Percentiles rank a stretch among this genome's conserved stretches.
phyloP scores from a whole-genome alignment of 2,888 invertebrate species.

The Melanotus villosus region DNA sequence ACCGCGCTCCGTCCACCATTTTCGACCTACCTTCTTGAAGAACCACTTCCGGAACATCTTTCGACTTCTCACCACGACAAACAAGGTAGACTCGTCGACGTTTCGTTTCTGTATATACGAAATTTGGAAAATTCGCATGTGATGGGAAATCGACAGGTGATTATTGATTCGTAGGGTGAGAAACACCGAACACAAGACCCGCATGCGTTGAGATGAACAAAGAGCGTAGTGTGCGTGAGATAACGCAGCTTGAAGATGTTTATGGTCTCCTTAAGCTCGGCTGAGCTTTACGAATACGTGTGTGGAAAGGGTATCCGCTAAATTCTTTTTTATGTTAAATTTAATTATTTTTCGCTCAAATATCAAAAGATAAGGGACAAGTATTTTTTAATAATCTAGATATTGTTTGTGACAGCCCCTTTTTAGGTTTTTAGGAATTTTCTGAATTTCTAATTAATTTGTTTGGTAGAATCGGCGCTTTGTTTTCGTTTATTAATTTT shows the following conservation, averaged over 20 bases:
- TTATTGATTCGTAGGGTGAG: slow-evolving; percentile 43
- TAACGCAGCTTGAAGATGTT: slow-evolving; percentile 32
- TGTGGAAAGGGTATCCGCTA: no score
- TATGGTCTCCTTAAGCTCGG: background rate
- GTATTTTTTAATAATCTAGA: slow-evolving; percentile 16
- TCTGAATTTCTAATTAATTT: slow-evolving; percentile 20
- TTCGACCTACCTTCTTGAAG: background rate
- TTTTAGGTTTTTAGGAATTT: background rate
- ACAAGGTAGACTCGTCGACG: background rate
- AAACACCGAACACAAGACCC: slow-evolving; percentile 36
- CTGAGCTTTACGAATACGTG: no score
- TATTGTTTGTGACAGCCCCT: slow-evolving; percentile 16
- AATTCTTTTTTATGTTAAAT: background rate
- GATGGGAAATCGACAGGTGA: slow-evolving; percentile 43
- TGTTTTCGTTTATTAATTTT: slow-evolving; percentile 18
- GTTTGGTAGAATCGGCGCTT: background rate
- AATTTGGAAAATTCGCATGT: slow-evolving; percentile 39
- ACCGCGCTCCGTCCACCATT: background rate
- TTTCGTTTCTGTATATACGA: slow-evolving; percentile 13
- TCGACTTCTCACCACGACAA: background rate
- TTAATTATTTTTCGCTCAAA: slow-evolving; percentile 1
- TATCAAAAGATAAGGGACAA: slow-evolving; percentile 11
- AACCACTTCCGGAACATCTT: background rate
- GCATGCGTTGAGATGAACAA: slow-evolving; percentile 43
- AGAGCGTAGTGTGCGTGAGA: slow-evolving; percentile 34